Conservation (phyloP, 2,888 invertebrate genomes). For the Leptopilina drosophilae region DNA sequence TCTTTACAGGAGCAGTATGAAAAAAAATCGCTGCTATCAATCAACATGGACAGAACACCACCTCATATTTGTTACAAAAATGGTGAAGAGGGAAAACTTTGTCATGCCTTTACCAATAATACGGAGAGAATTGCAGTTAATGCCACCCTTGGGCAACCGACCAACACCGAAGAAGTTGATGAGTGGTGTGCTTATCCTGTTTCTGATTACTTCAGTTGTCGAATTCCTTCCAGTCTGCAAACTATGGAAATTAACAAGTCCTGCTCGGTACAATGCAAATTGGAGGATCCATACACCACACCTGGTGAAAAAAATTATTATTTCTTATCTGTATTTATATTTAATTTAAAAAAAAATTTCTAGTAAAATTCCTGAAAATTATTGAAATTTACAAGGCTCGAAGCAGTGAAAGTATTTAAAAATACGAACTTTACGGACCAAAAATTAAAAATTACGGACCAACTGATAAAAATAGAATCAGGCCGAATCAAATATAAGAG, state of each 20-base stretch:
- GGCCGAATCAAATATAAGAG: no score
- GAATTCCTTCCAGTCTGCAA: conserved; percentile 79
- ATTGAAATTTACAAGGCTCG: no score
- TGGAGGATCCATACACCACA: conserved; percentile 84
- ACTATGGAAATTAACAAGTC: conserved; percentile 72
- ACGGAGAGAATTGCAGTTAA: conserved; percentile 79
- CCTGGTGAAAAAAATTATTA: conserved; percentile 64
- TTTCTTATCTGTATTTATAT: no score
- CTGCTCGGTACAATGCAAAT: conserved; percentile 85
- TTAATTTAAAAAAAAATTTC: no score
- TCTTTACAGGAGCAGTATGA: conserved; percentile 61
- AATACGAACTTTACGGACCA: no score
- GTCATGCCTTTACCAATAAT: conserved; percentile 82
- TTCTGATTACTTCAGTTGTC: conserved; percentile 78
- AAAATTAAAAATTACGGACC: no score
- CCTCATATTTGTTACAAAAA: conserved; percentile 81
- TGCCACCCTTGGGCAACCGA: conserved; percentile 79
- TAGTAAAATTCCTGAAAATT: no score
- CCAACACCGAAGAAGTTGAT: conserved; percentile 75
- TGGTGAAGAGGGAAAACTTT: conserved; percentile 71
- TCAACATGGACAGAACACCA: conserved; percentile 69
- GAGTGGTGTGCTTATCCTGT: conserved; percentile 85
- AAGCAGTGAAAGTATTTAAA: no score
- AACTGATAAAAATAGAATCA: no score
- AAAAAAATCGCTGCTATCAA: conserved; percentile 71